Evolutionary conservation across 2,888 invertebrate genomes (phyloP), one percentile per base, ranked within the genome.

Genomic region (Diarsia rubi): DNA sequence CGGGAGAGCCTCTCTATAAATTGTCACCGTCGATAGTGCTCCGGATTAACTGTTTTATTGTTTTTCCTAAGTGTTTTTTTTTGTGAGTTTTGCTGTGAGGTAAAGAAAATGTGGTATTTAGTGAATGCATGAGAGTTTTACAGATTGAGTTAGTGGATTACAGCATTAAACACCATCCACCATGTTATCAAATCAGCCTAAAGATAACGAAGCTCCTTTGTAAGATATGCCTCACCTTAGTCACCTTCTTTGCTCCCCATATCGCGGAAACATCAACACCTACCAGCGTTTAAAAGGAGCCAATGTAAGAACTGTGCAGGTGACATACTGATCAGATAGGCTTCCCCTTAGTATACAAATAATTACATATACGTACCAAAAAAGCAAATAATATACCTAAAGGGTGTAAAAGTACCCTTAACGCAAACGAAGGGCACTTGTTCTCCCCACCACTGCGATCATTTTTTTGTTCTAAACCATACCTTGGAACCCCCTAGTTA

Each of bases 1-100:
- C 71, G 83, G 79, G 65, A 78, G 83, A 88, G 89, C 89, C 88
- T 73, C 89, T 88, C 91, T 89, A 93, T 93, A 94, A 92, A 94
- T 94, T 94, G 94, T 92, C 94, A 91, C 92, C 91, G 87, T 86
- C 81, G 88, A 90, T 90, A 88, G 88, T 87, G 83, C 81, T 86
- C 81, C 69, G 88, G 87, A 89, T 91, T 88, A 88, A 83, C 79
- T 84, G 84, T 90, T 91, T 91, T 91, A 88, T 86, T 74, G 86
- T 69, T 79, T 78, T 75, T 75, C 69, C 70, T 76, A 69, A 75
- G 83, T 88, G 85, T 88, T 88, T 87, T 85, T 77, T 21, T 68
- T 67, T 68, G n/a, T 72, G 24, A 9, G 68, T 69, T 78, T 77
- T 68, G 8, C 31, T 49, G 24, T 8, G 1, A 42, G 16, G 47